Evolutionary conservation across 2,888 invertebrate genomes (phyloP).

Genomic region (Megaustenia siamemsis): DNA sequence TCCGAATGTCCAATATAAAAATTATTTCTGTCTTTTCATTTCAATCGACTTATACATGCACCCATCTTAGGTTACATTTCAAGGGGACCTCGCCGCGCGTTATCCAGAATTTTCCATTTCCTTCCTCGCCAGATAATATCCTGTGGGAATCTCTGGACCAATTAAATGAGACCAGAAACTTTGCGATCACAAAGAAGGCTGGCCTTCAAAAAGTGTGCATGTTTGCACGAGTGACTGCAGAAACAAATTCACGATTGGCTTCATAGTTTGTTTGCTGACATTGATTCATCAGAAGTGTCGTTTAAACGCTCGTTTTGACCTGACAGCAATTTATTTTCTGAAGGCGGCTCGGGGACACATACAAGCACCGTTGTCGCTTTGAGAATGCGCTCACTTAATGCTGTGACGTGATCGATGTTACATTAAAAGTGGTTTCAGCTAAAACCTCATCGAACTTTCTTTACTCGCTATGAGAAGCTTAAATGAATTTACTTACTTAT

Average conservation of each 20-base stretch:
- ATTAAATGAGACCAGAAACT: slow-evolving; percentile 14
- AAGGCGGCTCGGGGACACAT: too few relatives aligned
- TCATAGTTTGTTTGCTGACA: not conserved
- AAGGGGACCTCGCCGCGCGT: not conserved
- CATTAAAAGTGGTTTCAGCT: too few relatives aligned
- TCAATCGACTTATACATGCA: not conserved
- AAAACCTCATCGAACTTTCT: too few relatives aligned
- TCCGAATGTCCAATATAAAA: too few relatives aligned
- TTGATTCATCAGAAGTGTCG: not conserved
- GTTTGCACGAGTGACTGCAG: not conserved
- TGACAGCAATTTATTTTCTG: not conserved
- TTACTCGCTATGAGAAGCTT: too few relatives aligned
- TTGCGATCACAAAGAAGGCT: not conserved
- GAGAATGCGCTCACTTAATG: too few relatives aligned
- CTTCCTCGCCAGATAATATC: slow-evolving; percentile 36
- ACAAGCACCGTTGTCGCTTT: too few relatives aligned
- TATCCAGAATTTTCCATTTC: slow-evolving; percentile 43
- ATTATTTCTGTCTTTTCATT: not conserved
- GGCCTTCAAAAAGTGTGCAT: not conserved
- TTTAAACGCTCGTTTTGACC: not conserved
- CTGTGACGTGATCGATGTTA: too few relatives aligned
- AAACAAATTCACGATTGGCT: not conserved
- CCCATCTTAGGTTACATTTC: slow-evolving; percentile 18
- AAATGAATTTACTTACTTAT: too few relatives aligned
- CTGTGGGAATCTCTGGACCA: slow-evolving; percentile 34